These are phyloP conservation scores for Lasioglossum calceatum DNA, from an alignment of 2,888 invertebrate species.

Conservation along the genomic window DNA sequence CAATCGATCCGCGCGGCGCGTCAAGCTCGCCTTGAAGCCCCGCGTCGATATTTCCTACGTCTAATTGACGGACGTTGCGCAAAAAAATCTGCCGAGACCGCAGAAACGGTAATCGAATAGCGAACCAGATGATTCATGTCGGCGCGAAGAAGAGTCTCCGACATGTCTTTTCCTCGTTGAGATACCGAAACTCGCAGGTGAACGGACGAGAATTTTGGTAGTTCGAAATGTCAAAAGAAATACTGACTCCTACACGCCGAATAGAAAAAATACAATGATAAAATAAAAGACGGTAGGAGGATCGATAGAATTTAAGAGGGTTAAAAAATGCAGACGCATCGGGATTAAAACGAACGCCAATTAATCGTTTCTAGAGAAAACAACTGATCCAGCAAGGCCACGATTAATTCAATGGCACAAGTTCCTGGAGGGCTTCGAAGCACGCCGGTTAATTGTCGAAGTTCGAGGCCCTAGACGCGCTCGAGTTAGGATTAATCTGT, in stretches of 20 bases:
- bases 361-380: not conserved
- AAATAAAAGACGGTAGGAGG: too few species aligned
- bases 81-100: conserved; percentile 35
- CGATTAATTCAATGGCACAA: not conserved
- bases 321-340: not conserved
- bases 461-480: conserved; percentile 3
- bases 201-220: too few species aligned
- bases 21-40: conserved; percentile 16
- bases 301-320: not conserved
- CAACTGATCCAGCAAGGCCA: not conserved
- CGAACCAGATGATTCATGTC: not conserved
- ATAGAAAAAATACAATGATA: too few species aligned
- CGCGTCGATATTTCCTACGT: conserved; percentile 33
- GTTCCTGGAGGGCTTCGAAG: not conserved
- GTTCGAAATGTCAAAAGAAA: too few species aligned
- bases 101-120: not conserved
- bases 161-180: not conserved
- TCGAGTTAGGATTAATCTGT: conserved; percentile 35
- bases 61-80: conserved; percentile 43
- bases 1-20: conserved; percentile 16
- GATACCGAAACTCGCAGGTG: too few species aligned
- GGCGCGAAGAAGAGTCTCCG: not conserved
- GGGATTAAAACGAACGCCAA: not conserved
- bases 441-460: conserved; percentile 3
- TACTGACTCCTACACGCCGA: too few species aligned